Base-by-base conservation (phyloP, 2,888 invertebrate genomes). In the Steinernema hermaphroditum region DNA sequence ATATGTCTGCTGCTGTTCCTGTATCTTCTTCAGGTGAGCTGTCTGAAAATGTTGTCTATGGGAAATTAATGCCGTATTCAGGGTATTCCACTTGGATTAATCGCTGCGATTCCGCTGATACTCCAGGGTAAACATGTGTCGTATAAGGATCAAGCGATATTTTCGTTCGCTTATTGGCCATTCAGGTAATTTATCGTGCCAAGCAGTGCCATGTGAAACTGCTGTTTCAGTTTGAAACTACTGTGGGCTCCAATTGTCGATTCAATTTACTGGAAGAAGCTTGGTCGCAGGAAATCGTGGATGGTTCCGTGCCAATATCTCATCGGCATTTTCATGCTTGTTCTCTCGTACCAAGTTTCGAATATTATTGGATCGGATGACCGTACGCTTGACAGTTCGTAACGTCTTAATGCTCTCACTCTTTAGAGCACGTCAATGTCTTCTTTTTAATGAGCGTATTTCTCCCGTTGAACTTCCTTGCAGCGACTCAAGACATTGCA, bases 211-310 rank as follows among this genome's bases (percentile, higher is more conserved):
- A 74, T 72, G 1, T 71, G 19, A 44, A 14, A 16, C 34, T 44
- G 32, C 29, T 0, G 95, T 49, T 91, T 90, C 85, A 91, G 91
- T 82, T 85, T 97, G 57, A 99, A 99, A 88, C 89, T 99, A 57
- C 87, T 99, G 73, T 98, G 98, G 98, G 98, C 98, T 0, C 98
- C 98, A 0, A 91, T 99, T 80, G 96, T 99, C 2, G 98, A 98
- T 88, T 92, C 96, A 0, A 87, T 95, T 68, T 98, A 92, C 87
- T 91, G 92, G 78, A 89, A 76, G 34, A 68, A 91, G 12, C 74
- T 97, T 88, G 98, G 98, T 0, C 90, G 97, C 29, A 89, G 98
- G 75, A 98, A 99, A 89, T 94, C 90, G 1, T 90, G 90, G 90
- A 90, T 99, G 19, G 83, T 89, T 8, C 88, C 88, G 0, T 87